These are phyloP conservation scores for Strongylocentrotus purpuratus DNA, from an alignment of 35 echinoderm and acorn worm genomes.

Conservation along the genomic window DNA sequence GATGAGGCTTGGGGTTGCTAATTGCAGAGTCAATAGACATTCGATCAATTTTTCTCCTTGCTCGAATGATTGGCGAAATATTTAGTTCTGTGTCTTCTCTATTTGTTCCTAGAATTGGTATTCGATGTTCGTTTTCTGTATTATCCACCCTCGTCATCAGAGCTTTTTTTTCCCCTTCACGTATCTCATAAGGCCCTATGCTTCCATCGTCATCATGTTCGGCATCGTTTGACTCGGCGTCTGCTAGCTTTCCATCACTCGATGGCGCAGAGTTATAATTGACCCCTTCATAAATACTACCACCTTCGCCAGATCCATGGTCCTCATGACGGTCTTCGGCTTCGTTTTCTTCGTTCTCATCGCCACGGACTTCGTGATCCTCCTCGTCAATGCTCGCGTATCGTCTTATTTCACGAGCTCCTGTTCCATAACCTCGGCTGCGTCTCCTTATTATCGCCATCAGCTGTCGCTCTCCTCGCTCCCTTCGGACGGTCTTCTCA, in stretches of 20 bases:
- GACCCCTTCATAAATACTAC: conserved; percentile 18
- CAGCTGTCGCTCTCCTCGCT: conserved; percentile 68
- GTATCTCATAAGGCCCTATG: conserved; percentile 4
- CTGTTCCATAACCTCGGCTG: conserved; percentile 53
- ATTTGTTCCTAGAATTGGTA: background rate
- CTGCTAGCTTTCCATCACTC: conserved; percentile 39
- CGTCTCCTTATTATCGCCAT: conserved; percentile 71
- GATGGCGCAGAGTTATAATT: conserved; percentile 34
- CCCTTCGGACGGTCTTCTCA: conserved; percentile 63
- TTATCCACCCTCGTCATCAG: background rate
- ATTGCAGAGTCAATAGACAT: conserved; percentile 17
- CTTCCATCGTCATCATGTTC: conserved; percentile 33
- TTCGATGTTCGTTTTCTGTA: background rate
- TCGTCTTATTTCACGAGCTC: conserved; percentile 59
- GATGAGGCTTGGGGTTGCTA: background rate
- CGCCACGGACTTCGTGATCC: conserved; percentile 48
- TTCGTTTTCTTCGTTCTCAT: conserved; percentile 50
- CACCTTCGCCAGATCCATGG: conserved; percentile 1
- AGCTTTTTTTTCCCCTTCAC: conserved; percentile 10
- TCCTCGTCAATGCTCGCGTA: conserved; percentile 81
- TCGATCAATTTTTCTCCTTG: background rate
- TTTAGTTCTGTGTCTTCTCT: background rate
- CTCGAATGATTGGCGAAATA: background rate
- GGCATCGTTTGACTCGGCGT: conserved; percentile 24
- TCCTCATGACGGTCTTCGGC: conserved; percentile 38